phyloP scores from a whole-genome alignment of 2,113 vertebrate genomes.

The Calidris pugnax region DNA sequence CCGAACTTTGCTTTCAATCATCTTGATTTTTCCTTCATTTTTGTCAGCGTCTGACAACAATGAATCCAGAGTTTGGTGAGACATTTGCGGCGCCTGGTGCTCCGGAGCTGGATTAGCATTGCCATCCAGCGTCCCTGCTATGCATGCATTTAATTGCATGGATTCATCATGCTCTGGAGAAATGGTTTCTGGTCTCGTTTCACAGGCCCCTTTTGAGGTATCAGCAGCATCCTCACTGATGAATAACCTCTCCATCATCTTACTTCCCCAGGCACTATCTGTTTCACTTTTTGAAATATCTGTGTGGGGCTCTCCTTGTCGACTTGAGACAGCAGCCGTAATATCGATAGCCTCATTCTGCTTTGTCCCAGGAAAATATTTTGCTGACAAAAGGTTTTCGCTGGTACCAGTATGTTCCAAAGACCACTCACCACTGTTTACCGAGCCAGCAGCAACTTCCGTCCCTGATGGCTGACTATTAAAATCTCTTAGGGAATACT shows the following conservation, averaged over 20 bases:
- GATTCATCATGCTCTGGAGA: slow-evolving; percentile 13
- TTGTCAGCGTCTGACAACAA: slow-evolving; percentile 1
- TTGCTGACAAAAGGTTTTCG: not conserved
- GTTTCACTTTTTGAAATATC: slow-evolving; percentile 40
- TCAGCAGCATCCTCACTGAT: slow-evolving; percentile 25
- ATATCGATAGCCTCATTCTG: not conserved
- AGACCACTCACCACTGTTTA: not conserved
- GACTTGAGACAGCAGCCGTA: not conserved
- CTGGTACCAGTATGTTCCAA: not conserved
- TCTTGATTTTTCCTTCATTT: slow-evolving; percentile 41
- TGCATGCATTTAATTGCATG: not conserved
- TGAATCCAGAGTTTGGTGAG: slow-evolving; percentile 28
- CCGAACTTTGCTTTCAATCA: slow-evolving; percentile 32
- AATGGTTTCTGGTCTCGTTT: not conserved
- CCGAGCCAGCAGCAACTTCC: not conserved
- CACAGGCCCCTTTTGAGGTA: not conserved
- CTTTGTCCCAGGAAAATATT: slow-evolving; percentile 14
- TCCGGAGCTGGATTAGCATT: slow-evolving; percentile 69
- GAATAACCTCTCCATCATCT: slow-evolving; percentile 45
- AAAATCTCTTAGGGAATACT: slow-evolving; percentile 33
- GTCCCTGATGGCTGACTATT: slow-evolving; percentile 15
- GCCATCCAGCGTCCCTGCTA: slow-evolving; percentile 57
- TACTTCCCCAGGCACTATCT: not conserved
- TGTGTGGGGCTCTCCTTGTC: not conserved
- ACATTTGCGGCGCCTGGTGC: not conserved